Conservation (phyloP, 2,797 vertebrate genomes). For the Myripristis jacobus region DNA sequence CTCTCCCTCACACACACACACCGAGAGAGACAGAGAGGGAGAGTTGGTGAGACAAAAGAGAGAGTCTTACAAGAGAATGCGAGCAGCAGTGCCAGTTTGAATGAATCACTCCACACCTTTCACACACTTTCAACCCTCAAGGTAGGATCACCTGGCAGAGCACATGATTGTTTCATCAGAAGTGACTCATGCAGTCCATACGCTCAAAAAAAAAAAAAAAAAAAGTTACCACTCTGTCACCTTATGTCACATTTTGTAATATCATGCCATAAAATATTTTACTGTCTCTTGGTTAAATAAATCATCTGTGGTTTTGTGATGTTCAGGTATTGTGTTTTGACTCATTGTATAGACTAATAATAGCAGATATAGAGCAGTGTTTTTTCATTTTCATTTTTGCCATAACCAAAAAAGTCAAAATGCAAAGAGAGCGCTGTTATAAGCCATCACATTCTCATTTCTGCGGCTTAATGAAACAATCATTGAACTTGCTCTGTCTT, state of each 20-base stretch:
- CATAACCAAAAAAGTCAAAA: too few relatives aligned
- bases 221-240: background rate
- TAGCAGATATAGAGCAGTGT: too few relatives aligned
- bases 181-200: slow-evolving; percentile 57
- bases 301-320: background rate
- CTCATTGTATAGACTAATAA: too few relatives aligned
- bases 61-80: slow-evolving; percentile 10
- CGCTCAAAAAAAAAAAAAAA: too few relatives aligned
- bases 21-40: background rate
- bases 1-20: background rate
- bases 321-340: too few relatives aligned
- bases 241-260: background rate
- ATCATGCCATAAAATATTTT: background rate
- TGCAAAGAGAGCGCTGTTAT: too few relatives aligned
- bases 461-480: too few relatives aligned
- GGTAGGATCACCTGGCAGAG: slow-evolving; percentile 26
- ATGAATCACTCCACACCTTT: slow-evolving; percentile 74
- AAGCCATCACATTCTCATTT: too few relatives aligned
- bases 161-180: slow-evolving; percentile 63
- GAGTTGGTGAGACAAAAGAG: too few relatives aligned
- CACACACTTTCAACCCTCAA: slow-evolving; percentile 62
- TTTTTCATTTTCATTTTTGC: too few relatives aligned
- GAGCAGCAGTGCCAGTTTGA: slow-evolving; percentile 19
- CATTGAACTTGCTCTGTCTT: too few relatives aligned
- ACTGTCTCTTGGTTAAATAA: background rate